Conservation (phyloP, 2,113 vertebrate species). For the Salminus brasiliensis region DNA sequence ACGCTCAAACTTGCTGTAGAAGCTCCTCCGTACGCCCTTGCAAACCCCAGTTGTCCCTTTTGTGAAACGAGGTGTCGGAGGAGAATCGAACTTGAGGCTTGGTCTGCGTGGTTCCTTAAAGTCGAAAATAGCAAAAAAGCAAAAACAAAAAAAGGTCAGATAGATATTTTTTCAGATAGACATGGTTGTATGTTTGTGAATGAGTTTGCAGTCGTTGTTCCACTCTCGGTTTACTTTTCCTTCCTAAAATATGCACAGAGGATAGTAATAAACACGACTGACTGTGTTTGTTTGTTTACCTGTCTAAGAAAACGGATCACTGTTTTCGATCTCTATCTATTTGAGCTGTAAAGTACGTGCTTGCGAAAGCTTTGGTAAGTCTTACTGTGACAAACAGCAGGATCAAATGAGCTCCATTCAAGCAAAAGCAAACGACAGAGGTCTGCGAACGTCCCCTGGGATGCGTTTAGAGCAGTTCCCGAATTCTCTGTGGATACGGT, state of each 20-base stretch:
- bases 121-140: not conserved
- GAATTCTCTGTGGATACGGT: not conserved
- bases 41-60: not conserved
- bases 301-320: slow-evolving; percentile 3
- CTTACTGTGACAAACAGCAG: not conserved
- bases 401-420: not conserved
- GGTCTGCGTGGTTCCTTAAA: not conserved
- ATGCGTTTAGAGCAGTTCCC: not conserved
- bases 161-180: not conserved
- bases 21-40: not conserved
- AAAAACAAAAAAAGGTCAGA: not conserved
- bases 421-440: not conserved
- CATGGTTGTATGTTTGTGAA: not conserved
- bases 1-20: not conserved
- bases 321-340: slow-evolving; percentile 3
- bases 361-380: slow-evolving; percentile 9
- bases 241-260: slow-evolving; percentile 28
- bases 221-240: not conserved
- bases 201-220: not conserved
- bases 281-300: not conserved
- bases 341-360: slow-evolving; percentile 18
- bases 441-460: not conserved
- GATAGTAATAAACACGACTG: slow-evolving; percentile 9
- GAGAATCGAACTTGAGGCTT: not conserved
- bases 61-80: slow-evolving; percentile 4